Percentiles rank a stretch among this genome's conserved stretches.
These are phyloP conservation scores for Scopus umbretta DNA, from an alignment of 2,113 vertebrate species.

Conservation along the genomic window DNA sequence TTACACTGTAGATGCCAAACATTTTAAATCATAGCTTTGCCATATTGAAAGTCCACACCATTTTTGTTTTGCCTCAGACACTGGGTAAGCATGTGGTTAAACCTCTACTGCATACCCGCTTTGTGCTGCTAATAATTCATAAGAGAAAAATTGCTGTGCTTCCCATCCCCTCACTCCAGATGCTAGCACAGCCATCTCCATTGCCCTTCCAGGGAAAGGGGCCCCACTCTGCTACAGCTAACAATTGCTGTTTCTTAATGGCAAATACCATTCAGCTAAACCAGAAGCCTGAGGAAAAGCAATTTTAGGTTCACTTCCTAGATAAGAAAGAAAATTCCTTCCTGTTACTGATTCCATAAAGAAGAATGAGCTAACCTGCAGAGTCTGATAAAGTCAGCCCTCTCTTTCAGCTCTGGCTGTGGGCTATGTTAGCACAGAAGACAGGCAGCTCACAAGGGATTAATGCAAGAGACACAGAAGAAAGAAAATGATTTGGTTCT, in stretches of 20 bases:
- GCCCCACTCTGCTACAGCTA: background rate
- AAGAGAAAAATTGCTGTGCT: background rate
- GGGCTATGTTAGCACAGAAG: conserved; percentile 6
- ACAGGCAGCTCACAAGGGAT: background rate
- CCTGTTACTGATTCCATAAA: conserved; percentile 38
- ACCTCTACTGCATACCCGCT: accelerated
- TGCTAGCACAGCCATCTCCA: background rate
- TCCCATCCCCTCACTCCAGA: background rate
- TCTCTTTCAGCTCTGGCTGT: conserved; percentile 11
- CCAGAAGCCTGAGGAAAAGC: conserved; percentile 36
- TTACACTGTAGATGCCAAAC: background rate
- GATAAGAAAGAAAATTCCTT: conserved; percentile 54
- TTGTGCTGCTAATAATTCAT: background rate
- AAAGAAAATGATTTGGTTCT: background rate
- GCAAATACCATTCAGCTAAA: background rate
- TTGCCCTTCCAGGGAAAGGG: background rate
- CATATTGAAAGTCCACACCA: background rate
- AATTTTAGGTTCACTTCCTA: conserved; percentile 36
- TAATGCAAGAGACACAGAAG: background rate
- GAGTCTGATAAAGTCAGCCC: conserved; percentile 27
- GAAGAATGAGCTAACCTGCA: conserved; percentile 18
- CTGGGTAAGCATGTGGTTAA: background rate
- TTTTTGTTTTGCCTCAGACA: background rate
- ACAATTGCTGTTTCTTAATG: background rate
- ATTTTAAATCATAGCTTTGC: background rate